Percentiles rank a stretch among this genome's conserved stretches.
phyloP scores from a whole-genome alignment of 1,140 invertebrate genomes.

The Centruroides sculpturatus region DNA sequence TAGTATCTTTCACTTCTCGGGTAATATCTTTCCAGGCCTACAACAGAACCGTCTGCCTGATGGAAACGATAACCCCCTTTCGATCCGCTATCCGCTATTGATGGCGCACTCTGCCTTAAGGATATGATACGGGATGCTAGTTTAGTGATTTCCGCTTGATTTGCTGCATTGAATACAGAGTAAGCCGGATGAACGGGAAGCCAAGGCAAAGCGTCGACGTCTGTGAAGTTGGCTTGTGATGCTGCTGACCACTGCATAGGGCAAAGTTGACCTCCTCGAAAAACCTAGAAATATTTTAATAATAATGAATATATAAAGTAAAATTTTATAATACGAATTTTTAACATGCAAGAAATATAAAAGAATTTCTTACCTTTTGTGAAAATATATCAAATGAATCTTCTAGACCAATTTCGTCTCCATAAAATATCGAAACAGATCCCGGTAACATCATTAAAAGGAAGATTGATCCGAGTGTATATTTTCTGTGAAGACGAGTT shows the following conservation, averaged over 20 bases:
- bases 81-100: neutral
- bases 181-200: constrained; percentile 15
- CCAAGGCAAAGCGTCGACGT: constrained; percentile 10
- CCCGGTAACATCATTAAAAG: constrained; percentile 60
- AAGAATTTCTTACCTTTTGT: constrained; percentile 16
- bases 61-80: neutral
- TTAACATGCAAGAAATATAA: neutral
- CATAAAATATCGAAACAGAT: constrained; percentile 62
- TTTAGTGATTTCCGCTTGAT: neutral
- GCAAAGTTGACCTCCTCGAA: constrained; percentile 15
- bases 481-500: constrained; percentile 35
- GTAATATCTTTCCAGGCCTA: constrained; percentile 4
- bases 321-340: neutral
- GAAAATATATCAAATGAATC: constrained; percentile 12
- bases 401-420: constrained; percentile 50
- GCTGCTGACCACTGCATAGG: constrained; percentile 18
- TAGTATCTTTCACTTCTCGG: neutral
- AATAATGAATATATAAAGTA: neutral
- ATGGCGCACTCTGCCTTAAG: too few relatives aligned
- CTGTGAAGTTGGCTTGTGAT: constrained; percentile 12
- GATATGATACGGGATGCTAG: neutral
- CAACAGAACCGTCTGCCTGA: constrained; percentile 1
- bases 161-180: constrained; percentile 10
- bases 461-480: constrained; percentile 43
- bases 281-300: constrained; percentile 4